Percentiles rank a stretch among this genome's conserved stretches.
phyloP scores from a whole-genome alignment of 2,113 vertebrate species.

The Genyomyrus donnyi region DNA sequence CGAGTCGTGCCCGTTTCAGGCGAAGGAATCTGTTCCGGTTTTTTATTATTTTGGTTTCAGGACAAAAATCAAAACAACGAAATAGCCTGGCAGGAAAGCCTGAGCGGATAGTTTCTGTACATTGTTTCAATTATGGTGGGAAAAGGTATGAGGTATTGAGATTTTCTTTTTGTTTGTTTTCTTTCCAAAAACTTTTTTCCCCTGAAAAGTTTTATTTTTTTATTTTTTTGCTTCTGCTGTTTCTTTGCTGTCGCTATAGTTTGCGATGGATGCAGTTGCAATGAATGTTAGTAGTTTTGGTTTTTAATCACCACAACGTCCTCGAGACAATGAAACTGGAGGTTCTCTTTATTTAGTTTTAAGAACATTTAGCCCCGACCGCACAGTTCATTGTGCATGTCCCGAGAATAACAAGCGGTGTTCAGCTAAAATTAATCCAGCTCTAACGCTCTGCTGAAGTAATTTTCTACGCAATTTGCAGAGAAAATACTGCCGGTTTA shows the following conservation, averaged over 20 bases:
- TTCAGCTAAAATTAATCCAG: background rate
- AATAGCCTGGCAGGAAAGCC: background rate
- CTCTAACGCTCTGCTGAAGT: background rate
- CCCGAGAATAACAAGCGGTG: background rate
- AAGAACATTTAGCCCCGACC: background rate
- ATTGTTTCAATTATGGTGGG: background rate
- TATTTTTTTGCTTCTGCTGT: background rate
- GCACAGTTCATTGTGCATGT: background rate
- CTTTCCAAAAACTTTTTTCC: background rate
- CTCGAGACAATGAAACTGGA: background rate
- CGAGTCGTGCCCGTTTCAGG: background rate
- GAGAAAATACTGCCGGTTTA: background rate
- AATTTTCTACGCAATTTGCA: constrained; percentile 13
- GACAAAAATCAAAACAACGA: background rate
- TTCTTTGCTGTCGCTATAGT: background rate
- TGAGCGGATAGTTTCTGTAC: background rate
- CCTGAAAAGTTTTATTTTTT: no score
- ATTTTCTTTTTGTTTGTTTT: background rate
- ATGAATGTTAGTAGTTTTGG: background rate
- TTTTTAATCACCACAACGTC: background rate
- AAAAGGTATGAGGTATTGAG: background rate
- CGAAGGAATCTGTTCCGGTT: background rate
- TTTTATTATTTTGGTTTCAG: background rate
- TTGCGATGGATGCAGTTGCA: background rate
- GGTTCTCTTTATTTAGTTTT: background rate